These are phyloP conservation scores for Albula goreensis DNA, from an alignment of 2,113 vertebrate genomes.

Conservation along the genomic window DNA sequence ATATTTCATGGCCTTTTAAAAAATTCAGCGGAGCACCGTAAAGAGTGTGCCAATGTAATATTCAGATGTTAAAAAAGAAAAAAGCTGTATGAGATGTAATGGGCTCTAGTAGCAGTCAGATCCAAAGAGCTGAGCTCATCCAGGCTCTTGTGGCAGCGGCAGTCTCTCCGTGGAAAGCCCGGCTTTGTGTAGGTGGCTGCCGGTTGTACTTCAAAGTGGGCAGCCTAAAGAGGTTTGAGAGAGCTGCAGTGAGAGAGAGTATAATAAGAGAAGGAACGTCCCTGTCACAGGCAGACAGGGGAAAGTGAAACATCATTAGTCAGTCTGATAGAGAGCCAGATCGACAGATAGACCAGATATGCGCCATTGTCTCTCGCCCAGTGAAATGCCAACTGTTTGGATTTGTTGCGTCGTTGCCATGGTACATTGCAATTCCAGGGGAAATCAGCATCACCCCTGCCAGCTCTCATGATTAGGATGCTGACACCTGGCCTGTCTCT, in stretches of 20 bases:
- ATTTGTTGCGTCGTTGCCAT: slow-evolving; percentile 11
- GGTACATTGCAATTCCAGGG: slow-evolving; percentile 1
- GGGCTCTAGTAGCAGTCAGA: background rate
- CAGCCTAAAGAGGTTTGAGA: background rate
- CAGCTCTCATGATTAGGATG: slow-evolving; percentile 17
- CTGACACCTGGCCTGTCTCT: slow-evolving; percentile 4
- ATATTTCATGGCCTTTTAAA: background rate
- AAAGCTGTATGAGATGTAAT: background rate
- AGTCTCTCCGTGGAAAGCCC: background rate
- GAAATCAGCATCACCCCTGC: background rate
- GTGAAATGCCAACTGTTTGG: background rate
- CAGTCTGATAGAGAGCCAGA: background rate
- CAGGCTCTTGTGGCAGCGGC: background rate
- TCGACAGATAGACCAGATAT: background rate
- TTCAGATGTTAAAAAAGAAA: background rate
- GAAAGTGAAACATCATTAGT: background rate
- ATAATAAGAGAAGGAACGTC: background rate
- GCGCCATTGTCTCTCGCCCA: background rate
- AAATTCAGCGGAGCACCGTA: background rate
- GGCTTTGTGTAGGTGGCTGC: slow-evolving; percentile 17
- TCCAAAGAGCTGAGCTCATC: background rate
- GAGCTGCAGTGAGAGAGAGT: background rate
- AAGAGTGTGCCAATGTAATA: background rate
- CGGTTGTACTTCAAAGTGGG: slow-evolving; percentile 5
- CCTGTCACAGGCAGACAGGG: background rate